phyloP scores from a whole-genome alignment of 2,113 vertebrate genomes.

The Muntiacus muntjak region DNA sequence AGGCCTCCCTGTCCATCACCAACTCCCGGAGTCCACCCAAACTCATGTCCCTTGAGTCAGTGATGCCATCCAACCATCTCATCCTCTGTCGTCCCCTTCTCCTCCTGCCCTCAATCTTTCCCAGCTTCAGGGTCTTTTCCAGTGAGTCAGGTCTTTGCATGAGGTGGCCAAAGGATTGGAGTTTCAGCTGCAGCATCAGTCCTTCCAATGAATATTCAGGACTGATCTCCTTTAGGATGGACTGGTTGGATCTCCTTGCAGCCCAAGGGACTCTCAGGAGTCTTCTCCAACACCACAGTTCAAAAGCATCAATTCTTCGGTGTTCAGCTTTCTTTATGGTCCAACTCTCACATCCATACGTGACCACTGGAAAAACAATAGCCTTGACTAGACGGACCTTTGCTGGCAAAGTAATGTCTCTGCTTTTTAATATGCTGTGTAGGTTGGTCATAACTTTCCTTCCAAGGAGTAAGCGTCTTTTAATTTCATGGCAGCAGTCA shows the following conservation, averaged over 20 bases:
- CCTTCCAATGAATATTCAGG: neutral
- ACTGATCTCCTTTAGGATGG: neutral
- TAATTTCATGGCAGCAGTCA: neutral
- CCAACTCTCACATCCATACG: neutral
- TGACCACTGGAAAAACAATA: neutral
- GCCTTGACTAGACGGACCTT: neutral
- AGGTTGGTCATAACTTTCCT: neutral
- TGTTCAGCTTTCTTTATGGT: fast-evolving
- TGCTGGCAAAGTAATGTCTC: neutral
- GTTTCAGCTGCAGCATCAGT: neutral
- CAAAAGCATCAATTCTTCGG: neutral
- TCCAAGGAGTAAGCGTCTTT: neutral
- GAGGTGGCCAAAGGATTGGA: too few relatives aligned
- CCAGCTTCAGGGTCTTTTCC: too few relatives aligned
- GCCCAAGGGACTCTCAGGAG: neutral
- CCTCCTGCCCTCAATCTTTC: too few relatives aligned
- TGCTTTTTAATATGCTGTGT: neutral
- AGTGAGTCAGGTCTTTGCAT: too few relatives aligned
- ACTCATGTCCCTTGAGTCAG: too few relatives aligned
- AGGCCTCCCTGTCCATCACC: too few relatives aligned
- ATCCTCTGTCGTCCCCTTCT: too few relatives aligned
- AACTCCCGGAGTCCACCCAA: too few relatives aligned
- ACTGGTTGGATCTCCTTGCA: neutral
- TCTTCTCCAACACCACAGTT: neutral
- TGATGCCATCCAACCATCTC: too few relatives aligned